Evolutionary conservation across 2,113 vertebrate genomes (phyloP).

Genomic region (Madoqua kirkii): DNA sequence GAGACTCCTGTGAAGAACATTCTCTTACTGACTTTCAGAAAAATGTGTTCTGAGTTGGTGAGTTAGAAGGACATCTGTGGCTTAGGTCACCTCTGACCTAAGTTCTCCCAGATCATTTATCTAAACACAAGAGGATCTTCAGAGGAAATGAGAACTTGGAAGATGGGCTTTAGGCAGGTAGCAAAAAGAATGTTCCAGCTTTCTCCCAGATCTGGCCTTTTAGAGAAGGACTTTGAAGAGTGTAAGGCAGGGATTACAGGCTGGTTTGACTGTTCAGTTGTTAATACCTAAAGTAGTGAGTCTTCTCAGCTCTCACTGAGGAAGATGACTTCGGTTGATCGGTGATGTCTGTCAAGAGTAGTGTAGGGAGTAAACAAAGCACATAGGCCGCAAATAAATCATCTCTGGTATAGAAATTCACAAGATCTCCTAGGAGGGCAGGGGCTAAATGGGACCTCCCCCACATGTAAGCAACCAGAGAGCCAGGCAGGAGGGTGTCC

Average conservation of each 20-base stretch:
- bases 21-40: not conserved
- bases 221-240: not conserved
- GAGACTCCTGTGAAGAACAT: not conserved
- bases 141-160: not conserved
- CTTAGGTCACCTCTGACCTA: not conserved
- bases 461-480: not conserved
- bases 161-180: not conserved
- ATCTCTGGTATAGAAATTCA: not conserved
- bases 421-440: not conserved
- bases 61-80: not conserved
- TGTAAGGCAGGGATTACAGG: not conserved
- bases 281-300: not conserved
- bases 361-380: not conserved
- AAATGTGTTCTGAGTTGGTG: not conserved
- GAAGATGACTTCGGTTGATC: not conserved
- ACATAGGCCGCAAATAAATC: fast-evolving
- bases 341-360: not conserved
- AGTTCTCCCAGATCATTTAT: not conserved
- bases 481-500: not conserved
- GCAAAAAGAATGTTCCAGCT: not conserved
- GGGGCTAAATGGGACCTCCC: not conserved
- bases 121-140: not conserved
- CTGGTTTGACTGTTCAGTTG: not conserved
- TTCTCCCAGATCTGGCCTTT: not conserved
- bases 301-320: not conserved